phyloP scores from a whole-genome alignment of 2,797 vertebrate genomes.

The Dipus sagitta region DNA sequence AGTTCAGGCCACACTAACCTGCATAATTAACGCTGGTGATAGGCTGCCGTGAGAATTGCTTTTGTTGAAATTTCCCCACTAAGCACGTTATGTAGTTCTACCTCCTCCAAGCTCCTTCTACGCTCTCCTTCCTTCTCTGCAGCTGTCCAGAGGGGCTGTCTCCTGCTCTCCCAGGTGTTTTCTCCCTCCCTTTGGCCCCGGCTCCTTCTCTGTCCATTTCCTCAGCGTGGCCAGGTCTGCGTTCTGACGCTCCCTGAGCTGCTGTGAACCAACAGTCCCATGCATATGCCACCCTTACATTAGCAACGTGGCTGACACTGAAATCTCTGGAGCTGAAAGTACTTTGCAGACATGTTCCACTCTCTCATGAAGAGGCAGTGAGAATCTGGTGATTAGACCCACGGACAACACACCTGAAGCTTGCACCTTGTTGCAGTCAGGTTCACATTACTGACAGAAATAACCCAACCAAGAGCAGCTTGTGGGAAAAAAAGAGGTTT shows the following conservation, averaged over 20 bases:
- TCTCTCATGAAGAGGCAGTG: neutral
- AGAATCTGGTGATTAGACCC: neutral
- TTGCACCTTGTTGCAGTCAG: neutral
- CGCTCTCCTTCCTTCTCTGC: neutral
- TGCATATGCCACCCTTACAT: rapidly evolving
- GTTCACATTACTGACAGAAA: no score
- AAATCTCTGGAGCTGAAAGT: neutral
- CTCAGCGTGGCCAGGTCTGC: rapidly evolving
- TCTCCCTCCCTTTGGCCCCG: rapidly evolving
- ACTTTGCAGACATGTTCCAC: rapidly evolving
- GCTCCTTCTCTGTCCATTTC: neutral
- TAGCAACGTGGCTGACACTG: neutral
- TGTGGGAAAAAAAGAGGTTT: no score
- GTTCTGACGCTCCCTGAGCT: neutral
- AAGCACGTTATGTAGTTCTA: rapidly evolving
- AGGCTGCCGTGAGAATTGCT: neutral
- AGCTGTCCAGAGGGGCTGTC: rapidly evolving
- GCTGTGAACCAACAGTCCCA: neutral
- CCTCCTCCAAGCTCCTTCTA: no score
- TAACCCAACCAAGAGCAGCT: no score
- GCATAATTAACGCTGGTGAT: neutral
- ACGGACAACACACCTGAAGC: neutral
- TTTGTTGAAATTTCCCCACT: neutral
- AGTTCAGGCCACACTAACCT: rapidly evolving
- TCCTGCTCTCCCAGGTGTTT: rapidly evolving